A percentile compares a stretch with the other conserved stretches of the same genome.
Evolutionary conservation across 2,113 vertebrate genomes (phyloP).

Genomic region (Amphilophus citrinellus): DNA sequence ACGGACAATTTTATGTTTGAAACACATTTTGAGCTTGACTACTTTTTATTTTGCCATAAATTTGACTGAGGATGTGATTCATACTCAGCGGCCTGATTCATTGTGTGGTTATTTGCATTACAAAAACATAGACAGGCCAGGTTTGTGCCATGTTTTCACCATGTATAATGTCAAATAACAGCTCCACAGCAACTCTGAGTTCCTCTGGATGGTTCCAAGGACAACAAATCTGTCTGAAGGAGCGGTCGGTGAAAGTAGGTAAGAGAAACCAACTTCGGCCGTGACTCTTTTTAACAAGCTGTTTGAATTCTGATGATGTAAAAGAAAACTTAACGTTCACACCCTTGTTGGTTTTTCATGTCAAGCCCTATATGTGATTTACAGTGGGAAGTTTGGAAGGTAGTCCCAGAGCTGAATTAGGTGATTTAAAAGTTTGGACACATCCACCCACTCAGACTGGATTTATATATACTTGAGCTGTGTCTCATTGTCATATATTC

Average conservation of each 20-base stretch:
- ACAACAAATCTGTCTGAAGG: conserved; percentile 44
- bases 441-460: background rate
- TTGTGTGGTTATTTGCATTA: conserved; percentile 39
- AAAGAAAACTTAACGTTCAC: background rate
- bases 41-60: conserved; percentile 47
- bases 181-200: conserved; percentile 16
- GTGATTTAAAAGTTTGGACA: background rate
- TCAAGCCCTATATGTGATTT: background rate
- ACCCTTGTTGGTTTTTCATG: background rate
- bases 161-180: conserved; percentile 32
- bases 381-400: background rate
- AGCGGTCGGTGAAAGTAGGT: conserved; percentile 23
- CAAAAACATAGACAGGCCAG: conserved; percentile 44
- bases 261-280: conserved; percentile 3
- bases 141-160: conserved; percentile 32
- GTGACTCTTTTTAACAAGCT: background rate
- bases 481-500: background rate
- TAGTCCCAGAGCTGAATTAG: background rate
- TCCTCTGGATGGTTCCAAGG: conserved; percentile 37
- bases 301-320: background rate
- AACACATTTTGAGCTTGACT: conserved; percentile 36
- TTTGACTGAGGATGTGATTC: conserved; percentile 54
- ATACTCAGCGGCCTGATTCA: conserved; percentile 39
- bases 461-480: background rate
- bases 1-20: conserved; percentile 33